Base-by-base conservation (phyloP, 2,888 invertebrate species). In the Rhimphoctona megacephalus region DNA sequence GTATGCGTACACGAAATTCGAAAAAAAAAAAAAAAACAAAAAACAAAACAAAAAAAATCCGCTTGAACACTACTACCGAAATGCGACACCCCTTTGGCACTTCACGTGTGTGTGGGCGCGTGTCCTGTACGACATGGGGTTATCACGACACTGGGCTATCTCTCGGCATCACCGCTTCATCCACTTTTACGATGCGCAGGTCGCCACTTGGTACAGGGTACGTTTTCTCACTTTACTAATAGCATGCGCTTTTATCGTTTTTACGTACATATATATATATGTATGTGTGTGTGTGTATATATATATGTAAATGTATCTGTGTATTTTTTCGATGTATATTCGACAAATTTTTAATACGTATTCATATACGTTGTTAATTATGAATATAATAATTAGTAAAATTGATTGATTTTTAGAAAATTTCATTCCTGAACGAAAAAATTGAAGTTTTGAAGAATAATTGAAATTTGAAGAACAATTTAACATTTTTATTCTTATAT, bases 191-290 rank as follows among this genome's bases (percentile, higher is more conserved):
- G 92, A 92, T 90, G 94, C 94, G 94, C 96, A 98, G 97, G 98
- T 98, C 96, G 97, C 97, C 95, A 97, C 97, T 96, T 98, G 98
- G 97, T 98, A 97, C 96, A 96, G 97, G 97, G 97, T 98, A 97
- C 96, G 97, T 97, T 95, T 87, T 89, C 93, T 93, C 93, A 93
- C 93, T 93, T 92, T 92, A 94, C 94, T 94, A 94, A 94, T 94
- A 93, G 93, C 93, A 93, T 94, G 93, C 90, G 90, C 91, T 90
- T 89, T 54, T 78, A 36, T 46, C 22, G 11, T 52, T 39, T 66
- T 46, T 61, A 77, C 64, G 19, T 61, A 61, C 33, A 36, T 57
- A 39, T 25, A 43, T 61, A 57, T 57, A 25, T 25, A 11, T 57
- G 25, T 57, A 8, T 25, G 9, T 30, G 30, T 61, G 7, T 61